Conservation (phyloP, 1,140 invertebrate genomes). For the Trichonephila clavipes region DNA sequence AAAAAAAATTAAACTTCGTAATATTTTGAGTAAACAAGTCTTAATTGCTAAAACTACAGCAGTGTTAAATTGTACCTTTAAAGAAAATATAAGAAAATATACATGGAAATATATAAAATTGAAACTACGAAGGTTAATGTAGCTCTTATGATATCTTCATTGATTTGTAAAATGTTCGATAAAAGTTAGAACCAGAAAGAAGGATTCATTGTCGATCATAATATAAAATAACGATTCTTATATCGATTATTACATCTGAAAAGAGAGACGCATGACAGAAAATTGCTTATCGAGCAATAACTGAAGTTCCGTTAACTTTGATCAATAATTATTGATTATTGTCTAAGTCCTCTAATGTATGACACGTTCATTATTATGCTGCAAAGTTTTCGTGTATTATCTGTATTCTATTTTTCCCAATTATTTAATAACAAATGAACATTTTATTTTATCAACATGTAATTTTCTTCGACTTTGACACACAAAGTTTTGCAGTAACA, state of each 20-base stretch:
- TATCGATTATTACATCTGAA: constrained; percentile 12
- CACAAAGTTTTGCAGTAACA: too few relatives aligned
- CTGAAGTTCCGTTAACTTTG: neutral
- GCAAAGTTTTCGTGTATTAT: neutral
- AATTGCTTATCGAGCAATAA: constrained; percentile 35
- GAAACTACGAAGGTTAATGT: neutral
- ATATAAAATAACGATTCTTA: constrained; percentile 1
- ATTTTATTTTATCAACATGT: too few relatives aligned
- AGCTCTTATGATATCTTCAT: neutral
- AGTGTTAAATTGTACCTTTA: neutral
- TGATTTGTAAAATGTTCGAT: constrained; percentile 1
- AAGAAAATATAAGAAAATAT: neutral
- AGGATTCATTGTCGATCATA: constrained; percentile 2
- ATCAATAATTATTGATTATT: constrained; percentile 28
- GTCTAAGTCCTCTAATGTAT: neutral
- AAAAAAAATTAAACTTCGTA: too few relatives aligned
- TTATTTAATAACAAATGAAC: too few relatives aligned
- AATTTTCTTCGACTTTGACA: too few relatives aligned
- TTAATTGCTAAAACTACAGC: neutral
- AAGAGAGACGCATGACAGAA: constrained; percentile 10
- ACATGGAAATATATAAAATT: neutral
- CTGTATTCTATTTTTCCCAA: neutral
- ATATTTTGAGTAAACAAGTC: neutral
- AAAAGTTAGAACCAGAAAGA: neutral
- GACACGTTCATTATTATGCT: neutral